These are phyloP conservation scores for Trachelus troglodyta DNA, from an alignment of 2,888 invertebrate genomes.

Conservation along the genomic window DNA sequence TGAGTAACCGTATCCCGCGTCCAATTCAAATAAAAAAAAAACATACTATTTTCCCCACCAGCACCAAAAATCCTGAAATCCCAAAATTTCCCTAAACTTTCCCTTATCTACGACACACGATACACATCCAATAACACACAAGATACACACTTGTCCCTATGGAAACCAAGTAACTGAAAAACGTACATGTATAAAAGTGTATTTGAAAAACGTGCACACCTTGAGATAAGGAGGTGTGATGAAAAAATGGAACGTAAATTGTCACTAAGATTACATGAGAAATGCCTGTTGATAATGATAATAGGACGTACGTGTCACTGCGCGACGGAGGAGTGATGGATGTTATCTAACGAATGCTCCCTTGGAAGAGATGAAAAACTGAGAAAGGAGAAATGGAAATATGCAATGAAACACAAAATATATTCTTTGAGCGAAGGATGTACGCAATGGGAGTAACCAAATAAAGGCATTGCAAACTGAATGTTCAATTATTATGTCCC, in stretches of 20 bases:
- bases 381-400: constrained; percentile 13
- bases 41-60: constrained; percentile 2
- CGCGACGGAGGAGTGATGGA: constrained; percentile 22
- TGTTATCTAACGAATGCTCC: constrained; percentile 24
- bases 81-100: constrained; percentile 13
- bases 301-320: constrained; percentile 16
- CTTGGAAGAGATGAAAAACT: constrained; percentile 23
- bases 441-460: constrained; percentile 53
- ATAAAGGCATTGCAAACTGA: constrained; percentile 52
- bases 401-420: constrained; percentile 10
- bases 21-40: constrained; percentile 1
- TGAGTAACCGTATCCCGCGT: not conserved
- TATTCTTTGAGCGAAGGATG: constrained; percentile 29
- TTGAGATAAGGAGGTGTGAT: constrained; percentile 25
- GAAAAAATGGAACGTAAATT: constrained; percentile 29
- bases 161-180: constrained; percentile 36
- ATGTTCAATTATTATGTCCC: not conserved
- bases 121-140: constrained; percentile 17
- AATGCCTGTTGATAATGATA: not conserved
- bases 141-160: constrained; percentile 15
- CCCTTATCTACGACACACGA: constrained; percentile 14
- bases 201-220: constrained; percentile 38
- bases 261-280: not conserved
- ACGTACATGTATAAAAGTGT: constrained; percentile 47
- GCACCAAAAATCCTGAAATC: constrained; percentile 6